Base-by-base conservation (phyloP, 2,797 vertebrate genomes). In the Alosa sapidissima region DNA sequence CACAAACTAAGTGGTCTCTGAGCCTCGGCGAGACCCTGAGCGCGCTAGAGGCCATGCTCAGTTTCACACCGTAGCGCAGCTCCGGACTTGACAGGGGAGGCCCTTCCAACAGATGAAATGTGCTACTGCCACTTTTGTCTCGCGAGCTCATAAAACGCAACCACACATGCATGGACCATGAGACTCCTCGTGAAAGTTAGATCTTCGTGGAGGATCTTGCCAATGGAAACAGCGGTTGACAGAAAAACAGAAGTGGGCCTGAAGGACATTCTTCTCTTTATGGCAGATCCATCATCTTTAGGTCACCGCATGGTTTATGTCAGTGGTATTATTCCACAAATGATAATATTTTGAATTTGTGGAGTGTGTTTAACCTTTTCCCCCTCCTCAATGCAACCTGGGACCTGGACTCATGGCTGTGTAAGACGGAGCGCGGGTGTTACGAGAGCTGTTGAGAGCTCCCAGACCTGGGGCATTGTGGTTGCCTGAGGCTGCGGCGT, bases 181-280 rank as follows among this genome's bases (percentile, higher is more conserved):
- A 90, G 89, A 87, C 88, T 90, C 87, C 87, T 91, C 89, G 87
- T 90, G 89, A 90, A 89, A 89, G 86, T 83, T 87, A 89, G 88
- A 91, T 91, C 88, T 89, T 87, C 89, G 85, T 86, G 83, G 52
- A 83, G 72, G 87, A 28, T 68, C 82, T 85, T 90, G 89, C 90
- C 90, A 90, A 88, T 87, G 87, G 84, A 90, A 91, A 91, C 87
- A 91, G 51, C 60, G 87, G 87, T 81, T 82, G 87, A 89, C 85
- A 89, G 89, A 88, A 87, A 90, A 89, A 86, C 85, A 55, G 87
- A 82, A 82, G 82, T 83, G 78, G 82, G 85, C 81, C 88, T 90
- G 85, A 88, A 84, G 84, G 86, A 85, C 88, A 87, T 91, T 90
- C 88, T 88, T 89, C 81, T 81, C 47, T 87, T 87, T 83, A 55